phyloP scores from a whole-genome alignment of 2,888 invertebrate species.

The Apotomis capreana region DNA sequence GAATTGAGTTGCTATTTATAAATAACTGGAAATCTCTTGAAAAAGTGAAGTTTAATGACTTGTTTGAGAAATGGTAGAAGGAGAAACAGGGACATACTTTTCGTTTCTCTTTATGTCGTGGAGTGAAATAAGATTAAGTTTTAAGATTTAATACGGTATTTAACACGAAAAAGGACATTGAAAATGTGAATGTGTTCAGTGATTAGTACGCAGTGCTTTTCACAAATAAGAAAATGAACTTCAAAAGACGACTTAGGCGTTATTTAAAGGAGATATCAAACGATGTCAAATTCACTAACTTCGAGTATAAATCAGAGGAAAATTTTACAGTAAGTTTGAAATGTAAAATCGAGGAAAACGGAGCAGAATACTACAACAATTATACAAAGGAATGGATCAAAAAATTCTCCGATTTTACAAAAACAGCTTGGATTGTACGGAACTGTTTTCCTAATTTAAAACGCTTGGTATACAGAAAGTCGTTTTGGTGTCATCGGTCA shows the following conservation, averaged over 20 bases:
- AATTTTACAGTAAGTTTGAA: conserved; percentile 47
- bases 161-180: too few species aligned
- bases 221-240: conserved; percentile 43
- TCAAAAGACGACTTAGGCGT: conserved; percentile 45
- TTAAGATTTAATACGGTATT: too few species aligned
- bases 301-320: conserved; percentile 52
- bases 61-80: too few species aligned
- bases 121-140: too few species aligned
- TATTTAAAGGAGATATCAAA: conserved; percentile 50
- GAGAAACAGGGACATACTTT: too few species aligned
- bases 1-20: too few species aligned
- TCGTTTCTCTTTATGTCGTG: too few species aligned
- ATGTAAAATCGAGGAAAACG: conserved; percentile 49
- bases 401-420: conserved; percentile 55
- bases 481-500: conserved; percentile 52
- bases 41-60: too few species aligned
- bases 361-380: conserved; percentile 47
- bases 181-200: too few species aligned
- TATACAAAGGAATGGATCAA: conserved; percentile 51
- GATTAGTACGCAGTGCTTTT: too few species aligned
- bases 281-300: conserved; percentile 46
- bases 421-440: conserved; percentile 54
- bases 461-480: conserved; percentile 52
- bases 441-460: conserved; percentile 48
- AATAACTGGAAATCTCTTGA: too few species aligned